These are phyloP conservation scores for Phyllostomus discolor DNA, from an alignment of 2,113 vertebrate genomes.

Conservation along the genomic window DNA sequence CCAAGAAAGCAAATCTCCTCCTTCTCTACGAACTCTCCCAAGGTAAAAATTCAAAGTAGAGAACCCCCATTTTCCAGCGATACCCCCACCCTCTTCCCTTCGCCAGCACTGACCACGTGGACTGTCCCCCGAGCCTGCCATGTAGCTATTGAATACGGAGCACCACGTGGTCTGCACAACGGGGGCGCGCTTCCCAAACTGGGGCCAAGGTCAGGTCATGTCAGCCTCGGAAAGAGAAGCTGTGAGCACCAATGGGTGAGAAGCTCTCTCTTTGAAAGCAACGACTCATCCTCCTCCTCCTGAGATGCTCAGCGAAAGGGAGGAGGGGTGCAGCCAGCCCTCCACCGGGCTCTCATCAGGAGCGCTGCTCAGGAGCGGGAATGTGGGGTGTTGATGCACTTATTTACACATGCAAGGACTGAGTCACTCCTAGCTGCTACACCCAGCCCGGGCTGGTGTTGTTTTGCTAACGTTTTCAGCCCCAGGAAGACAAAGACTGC, in stretches of 20 bases:
- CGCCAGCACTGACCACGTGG: fast-evolving
- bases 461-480: neutral
- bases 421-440: neutral
- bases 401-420: neutral
- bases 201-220: constrained; percentile 37
- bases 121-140: neutral
- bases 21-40: neutral
- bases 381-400: neutral
- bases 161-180: neutral
- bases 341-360: neutral
- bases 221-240: neutral
- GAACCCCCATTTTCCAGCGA: neutral
- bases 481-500: neutral
- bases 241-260: neutral
- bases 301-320: neutral
- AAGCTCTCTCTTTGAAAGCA: neutral
- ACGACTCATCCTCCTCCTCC: neutral
- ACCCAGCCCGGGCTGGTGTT: neutral
- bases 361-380: neutral
- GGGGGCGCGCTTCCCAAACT: neutral
- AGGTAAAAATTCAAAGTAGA: neutral
- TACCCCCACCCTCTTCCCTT: neutral
- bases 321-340: fast-evolving
- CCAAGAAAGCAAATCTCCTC: neutral
- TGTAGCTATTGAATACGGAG: neutral